phyloP scores from a whole-genome alignment of 2,797 vertebrate genomes.

The Gadopsis bispinosus region DNA sequence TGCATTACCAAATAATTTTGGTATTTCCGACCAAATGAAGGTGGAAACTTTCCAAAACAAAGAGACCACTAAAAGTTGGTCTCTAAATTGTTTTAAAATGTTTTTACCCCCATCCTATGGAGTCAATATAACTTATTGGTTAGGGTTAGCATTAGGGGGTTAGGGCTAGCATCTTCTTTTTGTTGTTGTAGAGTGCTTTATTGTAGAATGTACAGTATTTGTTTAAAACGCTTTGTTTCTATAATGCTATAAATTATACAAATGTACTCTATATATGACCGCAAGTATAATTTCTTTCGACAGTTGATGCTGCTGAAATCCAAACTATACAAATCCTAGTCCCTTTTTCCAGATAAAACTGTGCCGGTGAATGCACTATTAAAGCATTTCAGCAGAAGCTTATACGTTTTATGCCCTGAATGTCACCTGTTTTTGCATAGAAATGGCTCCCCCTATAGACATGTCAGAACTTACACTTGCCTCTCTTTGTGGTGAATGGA shows the following conservation, averaged over 20 bases:
- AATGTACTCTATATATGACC: conserved; percentile 34
- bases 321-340: conserved; percentile 2
- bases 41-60: conserved; percentile 27
- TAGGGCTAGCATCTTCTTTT: conserved; percentile 20
- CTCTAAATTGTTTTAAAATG: conserved; percentile 59
- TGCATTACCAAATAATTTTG: conserved; percentile 14
- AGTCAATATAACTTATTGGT: conserved; percentile 65
- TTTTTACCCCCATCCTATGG: conserved; percentile 21
- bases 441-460: not conserved
- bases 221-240: conserved; percentile 66
- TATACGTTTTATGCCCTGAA: not conserved
- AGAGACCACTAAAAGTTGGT: conserved; percentile 59
- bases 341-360: not conserved
- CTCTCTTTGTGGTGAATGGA: not conserved
- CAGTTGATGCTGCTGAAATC: conserved; percentile 50
- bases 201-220: conserved; percentile 78
- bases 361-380: conserved; percentile 12
- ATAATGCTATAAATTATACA: conserved; percentile 71
- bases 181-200: conserved; percentile 56
- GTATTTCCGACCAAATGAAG: conserved; percentile 59
- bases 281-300: conserved; percentile 39
- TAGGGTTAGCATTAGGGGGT: conserved; percentile 19
- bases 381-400: not conserved
- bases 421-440: not conserved
- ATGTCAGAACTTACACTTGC: not conserved